Evolutionary conservation across 2,797 vertebrate genomes (phyloP), one percentile per base, ranked within the genome.

Genomic region (Enteromius afrohamiltoni): DNA sequence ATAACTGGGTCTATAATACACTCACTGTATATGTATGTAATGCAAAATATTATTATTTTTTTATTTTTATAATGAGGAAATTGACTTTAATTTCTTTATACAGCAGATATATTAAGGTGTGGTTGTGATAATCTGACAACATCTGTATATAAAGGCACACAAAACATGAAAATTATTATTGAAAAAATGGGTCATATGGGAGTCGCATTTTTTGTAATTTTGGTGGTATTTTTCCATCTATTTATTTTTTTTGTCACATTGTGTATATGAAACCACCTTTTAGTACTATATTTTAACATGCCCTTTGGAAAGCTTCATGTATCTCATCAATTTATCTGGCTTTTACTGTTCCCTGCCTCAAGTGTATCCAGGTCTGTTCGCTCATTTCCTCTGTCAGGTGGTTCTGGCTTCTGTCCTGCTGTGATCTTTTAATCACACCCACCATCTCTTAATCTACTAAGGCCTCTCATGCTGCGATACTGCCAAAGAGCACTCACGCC

Each of bases 361-460:
- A 70, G 40, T 62, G 11, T 51, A 17, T 68, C 45, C 58, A 74
- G 58, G 55, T 51, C 45, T 68, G 34, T 77, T 7, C 19, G 1
- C 58, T 58, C 5, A 6, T 60, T 77, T 69, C 74, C 34, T 47
- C 5, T 31, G 19, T 83, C 74, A 83, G 65, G 51, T 77, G 64
- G 29, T 77, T 77, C 26, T 62, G 40, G 21, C 40, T 83, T 60
- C 29, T 2, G 6, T 60, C 74, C 49, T 77, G 64, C 37, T 69
- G 82, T 77, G 82, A 83, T 83, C 71, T 83, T 76, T 83, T 76
- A 76, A 83, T 83, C 62, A 83, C 73, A 68, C 47, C 81, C 60
- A 58, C 81, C 73, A 53, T 68, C 82, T 77, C 65, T 77, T 83
- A 77, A 77, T 83, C 65, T 26, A 49, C 70, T 77, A 83, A 82